Conservation (phyloP, 2,113 vertebrate species). For the Illadopsis cleaveri region DNA sequence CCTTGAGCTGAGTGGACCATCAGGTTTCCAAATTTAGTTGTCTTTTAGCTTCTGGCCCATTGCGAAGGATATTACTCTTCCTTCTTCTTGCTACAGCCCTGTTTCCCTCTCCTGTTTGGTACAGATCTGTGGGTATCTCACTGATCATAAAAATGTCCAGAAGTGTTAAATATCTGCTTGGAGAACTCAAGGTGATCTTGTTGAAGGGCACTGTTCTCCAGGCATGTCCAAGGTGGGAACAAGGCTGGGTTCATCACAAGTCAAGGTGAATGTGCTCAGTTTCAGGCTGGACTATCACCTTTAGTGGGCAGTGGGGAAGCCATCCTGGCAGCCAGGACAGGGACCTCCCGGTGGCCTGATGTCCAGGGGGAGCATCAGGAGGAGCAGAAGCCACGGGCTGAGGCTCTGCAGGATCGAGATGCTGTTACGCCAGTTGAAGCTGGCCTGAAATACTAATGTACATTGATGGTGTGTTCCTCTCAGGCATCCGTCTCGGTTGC, state of each 20-base stretch:
- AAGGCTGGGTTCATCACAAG: neutral
- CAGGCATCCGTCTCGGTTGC: neutral
- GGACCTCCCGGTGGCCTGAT: fast-evolving
- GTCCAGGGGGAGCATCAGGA: neutral
- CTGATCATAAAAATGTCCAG: fast-evolving
- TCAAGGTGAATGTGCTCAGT: neutral
- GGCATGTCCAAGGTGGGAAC: neutral
- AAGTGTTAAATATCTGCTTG: neutral
- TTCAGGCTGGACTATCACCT: neutral
- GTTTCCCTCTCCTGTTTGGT: neutral
- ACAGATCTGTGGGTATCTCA: neutral
- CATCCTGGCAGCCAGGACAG: neutral
- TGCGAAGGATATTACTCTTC: neutral
- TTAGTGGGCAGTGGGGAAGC: neutral
- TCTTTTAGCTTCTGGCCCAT: neutral
- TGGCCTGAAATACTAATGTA: neutral
- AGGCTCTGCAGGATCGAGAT: neutral
- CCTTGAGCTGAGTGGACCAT: neutral
- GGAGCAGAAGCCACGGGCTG: neutral
- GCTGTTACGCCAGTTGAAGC: neutral
- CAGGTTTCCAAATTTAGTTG: neutral
- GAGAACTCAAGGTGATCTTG: neutral
- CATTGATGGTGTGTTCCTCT: neutral
- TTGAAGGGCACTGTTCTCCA: neutral
- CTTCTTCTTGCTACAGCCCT: neutral